Percentiles rank a stretch among this genome's conserved stretches.
phyloP scores from a whole-genome alignment of 2,797 vertebrate genomes.

The Catharus ustulatus region DNA sequence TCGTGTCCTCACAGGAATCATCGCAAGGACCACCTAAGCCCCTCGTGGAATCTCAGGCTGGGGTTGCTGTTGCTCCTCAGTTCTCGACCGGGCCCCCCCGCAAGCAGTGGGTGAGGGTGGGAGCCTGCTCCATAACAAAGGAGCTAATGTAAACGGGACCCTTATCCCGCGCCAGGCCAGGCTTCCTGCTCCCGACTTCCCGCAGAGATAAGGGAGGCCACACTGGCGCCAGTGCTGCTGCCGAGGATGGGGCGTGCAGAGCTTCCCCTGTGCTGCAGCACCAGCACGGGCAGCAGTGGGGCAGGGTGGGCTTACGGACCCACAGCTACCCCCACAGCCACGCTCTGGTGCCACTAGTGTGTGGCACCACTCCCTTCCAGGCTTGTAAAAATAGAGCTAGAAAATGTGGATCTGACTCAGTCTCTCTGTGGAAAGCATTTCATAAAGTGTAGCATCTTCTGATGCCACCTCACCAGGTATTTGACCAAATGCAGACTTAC shows the following conservation, averaged over 20 bases:
- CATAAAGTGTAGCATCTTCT: no score
- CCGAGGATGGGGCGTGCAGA: neutral
- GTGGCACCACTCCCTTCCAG: no score
- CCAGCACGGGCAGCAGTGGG: neutral
- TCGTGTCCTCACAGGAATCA: accelerated
- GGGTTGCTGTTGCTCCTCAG: neutral
- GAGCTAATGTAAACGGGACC: conserved; percentile 34
- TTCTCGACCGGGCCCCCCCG: neutral
- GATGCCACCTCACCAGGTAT: no score
- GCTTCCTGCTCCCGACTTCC: conserved; percentile 72
- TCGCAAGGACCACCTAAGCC: neutral
- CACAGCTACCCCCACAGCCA: neutral
- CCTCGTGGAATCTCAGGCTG: accelerated
- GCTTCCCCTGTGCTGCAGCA: neutral
- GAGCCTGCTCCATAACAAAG: conserved; percentile 11
- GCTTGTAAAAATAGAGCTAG: no score
- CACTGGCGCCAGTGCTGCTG: conserved; percentile 56
- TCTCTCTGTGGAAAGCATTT: no score
- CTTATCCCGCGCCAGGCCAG: neutral
- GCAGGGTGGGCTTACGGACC: neutral
- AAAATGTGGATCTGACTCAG: no score
- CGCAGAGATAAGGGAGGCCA: conserved; percentile 58
- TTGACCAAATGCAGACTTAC: no score
- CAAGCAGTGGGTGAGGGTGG: neutral
- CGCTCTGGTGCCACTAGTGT: neutral